Evolutionary conservation across 2,888 invertebrate species (phyloP).

Genomic region (Hirudinaria manillensis): DNA sequence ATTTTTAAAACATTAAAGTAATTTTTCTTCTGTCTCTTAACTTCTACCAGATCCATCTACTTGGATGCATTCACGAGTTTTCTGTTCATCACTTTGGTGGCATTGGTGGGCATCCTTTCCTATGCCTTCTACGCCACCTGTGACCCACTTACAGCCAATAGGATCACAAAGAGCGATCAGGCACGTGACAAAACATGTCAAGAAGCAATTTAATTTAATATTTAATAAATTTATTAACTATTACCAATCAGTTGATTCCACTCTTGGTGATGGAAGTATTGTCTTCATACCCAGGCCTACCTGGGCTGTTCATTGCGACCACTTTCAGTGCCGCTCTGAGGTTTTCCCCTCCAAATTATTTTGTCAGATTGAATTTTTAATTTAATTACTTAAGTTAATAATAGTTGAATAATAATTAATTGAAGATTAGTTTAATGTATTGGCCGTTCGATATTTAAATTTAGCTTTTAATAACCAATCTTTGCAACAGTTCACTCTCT

Average conservation of each 20-base stretch:
- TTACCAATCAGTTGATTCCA: not conserved
- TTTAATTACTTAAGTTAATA: too few species aligned
- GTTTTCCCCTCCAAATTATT: conserved; percentile 7
- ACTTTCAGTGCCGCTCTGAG: conserved; percentile 44
- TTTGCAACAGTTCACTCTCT: conserved; percentile 66
- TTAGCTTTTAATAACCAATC: too few species aligned
- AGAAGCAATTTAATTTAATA: not conserved
- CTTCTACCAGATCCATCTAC: too few species aligned
- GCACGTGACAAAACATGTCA: conserved; percentile 20
- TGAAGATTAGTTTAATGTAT: too few species aligned
- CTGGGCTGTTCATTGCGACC: conserved; percentile 46
- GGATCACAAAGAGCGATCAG: conserved; percentile 38
- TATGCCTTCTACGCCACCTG: conserved; percentile 40
- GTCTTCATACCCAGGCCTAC: conserved; percentile 43
- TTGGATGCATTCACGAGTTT: conserved; percentile 2
- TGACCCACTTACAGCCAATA: conserved; percentile 35
- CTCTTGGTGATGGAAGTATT: conserved; percentile 46
- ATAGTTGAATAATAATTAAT: too few species aligned
- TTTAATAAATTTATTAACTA: not conserved
- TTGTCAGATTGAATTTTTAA: too few species aligned
- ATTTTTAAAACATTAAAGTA: not conserved
- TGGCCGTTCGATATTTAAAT: too few species aligned
- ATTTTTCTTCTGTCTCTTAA: not conserved
- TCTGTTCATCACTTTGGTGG: conserved; percentile 34
- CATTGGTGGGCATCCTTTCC: conserved; percentile 40